Base-by-base conservation (phyloP, 2,888 invertebrate genomes). In the Sinohyriopsis cumingii region DNA sequence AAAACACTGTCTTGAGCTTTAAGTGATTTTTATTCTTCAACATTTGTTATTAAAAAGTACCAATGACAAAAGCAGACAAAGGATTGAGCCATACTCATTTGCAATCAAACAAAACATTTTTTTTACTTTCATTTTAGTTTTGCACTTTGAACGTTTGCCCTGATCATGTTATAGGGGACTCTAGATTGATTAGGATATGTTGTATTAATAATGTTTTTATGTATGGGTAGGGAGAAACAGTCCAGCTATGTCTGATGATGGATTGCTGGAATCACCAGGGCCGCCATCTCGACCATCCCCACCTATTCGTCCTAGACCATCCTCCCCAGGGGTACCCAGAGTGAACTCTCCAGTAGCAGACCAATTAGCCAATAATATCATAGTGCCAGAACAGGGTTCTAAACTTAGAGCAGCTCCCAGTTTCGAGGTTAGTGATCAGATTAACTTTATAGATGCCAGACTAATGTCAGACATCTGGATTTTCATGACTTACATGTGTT, bases 201-300 rank as follows among this genome's bases (percentile, higher is more conserved):
- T 45, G 9, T 45, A 45, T 45, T 45, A 45, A 45, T 45, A 15
- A 33, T 33, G 9, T 24, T 45, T 61, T 33, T 65, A 5, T 56
- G 24, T 25, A 57, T 55, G 66, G 68, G 25, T 59, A 85, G 85
- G 81, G 15, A 77, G 83, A n/a, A 76, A 69, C 56, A 85, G 84
- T 68, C 85, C 85, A n/a, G 79, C 79, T 53, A 45, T 71, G 15
- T 71, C 74, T 54, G 77, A 76, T 71, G 76, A 76, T 64, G 71
- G 71, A 25, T 33, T 59, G 54, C 62, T 73, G 25, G 79, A 81
- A 28, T 70, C 70, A 9, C 20, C 71, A 20, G 57, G 67, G 20
- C 73, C 70, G 4, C 81, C 79, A 18, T 24, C 71, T 28, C 54
- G 77, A 24, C 81, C 80, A 4, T 71, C 72, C 19, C 69, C 76